These are phyloP conservation scores for Sylvicola cinctus DNA, from an alignment of 2,888 invertebrate species.

Conservation along the genomic window DNA sequence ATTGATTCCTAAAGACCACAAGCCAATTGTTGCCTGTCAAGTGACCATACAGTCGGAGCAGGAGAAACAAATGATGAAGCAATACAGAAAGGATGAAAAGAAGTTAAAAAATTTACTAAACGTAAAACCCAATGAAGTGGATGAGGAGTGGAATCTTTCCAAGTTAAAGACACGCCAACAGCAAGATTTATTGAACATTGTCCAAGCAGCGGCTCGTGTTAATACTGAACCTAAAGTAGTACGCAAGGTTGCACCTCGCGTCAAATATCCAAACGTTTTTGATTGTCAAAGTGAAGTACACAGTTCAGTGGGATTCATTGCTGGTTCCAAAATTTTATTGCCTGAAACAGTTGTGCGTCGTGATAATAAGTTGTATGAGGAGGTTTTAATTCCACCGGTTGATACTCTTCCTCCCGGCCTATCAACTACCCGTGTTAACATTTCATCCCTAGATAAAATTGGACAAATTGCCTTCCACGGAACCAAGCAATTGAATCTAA, in stretches of 20 bases:
- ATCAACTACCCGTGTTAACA: conserved; percentile 39
- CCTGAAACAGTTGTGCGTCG: conserved; percentile 60
- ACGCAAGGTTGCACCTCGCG: conserved; percentile 16
- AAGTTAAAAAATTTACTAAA: conserved; percentile 30
- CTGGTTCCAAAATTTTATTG: conserved; percentile 54
- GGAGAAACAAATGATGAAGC: conserved; percentile 57
- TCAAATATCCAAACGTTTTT: conserved; percentile 69
- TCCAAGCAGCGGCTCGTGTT: conserved; percentile 17
- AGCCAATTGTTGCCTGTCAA: conserved; percentile 54
- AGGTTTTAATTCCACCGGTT: conserved; percentile 63
- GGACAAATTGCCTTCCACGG: conserved; percentile 79
- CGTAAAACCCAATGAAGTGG: conserved; percentile 4
- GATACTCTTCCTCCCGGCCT: conserved; percentile 34
- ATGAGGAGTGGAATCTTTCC: conserved; percentile 7
- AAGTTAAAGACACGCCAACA: conserved; percentile 20
- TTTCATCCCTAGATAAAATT: conserved; percentile 39
- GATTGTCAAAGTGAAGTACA: conserved; percentile 55
- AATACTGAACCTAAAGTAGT: conserved; percentile 7
- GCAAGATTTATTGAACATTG: conserved; percentile 17
- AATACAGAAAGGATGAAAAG: conserved; percentile 68
- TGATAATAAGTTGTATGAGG: conserved; percentile 58
- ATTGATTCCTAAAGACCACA: conserved; percentile 11
- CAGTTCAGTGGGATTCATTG: conserved; percentile 43
- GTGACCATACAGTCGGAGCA: conserved; percentile 68
- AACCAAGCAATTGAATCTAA: conserved; percentile 70